These are phyloP conservation scores for Matsumyia berberina DNA, from an alignment of 2,888 invertebrate genomes.

Conservation along the genomic window DNA sequence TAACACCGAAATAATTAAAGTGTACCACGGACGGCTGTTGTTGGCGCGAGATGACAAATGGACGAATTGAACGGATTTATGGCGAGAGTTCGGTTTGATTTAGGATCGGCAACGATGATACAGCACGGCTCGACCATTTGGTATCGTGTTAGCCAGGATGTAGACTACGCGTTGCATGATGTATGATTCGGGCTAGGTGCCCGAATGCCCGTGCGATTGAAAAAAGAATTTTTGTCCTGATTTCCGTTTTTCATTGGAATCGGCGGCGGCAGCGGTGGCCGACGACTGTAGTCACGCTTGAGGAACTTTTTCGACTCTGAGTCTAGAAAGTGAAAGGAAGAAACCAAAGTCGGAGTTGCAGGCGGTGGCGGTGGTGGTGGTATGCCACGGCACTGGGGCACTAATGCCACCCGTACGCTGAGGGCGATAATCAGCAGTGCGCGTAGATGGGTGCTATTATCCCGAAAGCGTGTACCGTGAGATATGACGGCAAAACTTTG, in stretches of 20 bases:
- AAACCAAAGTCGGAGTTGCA: conserved; percentile 37
- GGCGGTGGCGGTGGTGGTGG: conserved; percentile 9
- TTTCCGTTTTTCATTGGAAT: conserved; percentile 29
- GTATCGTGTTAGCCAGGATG: background rate
- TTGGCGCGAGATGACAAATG: conserved; percentile 69
- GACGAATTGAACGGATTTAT: conserved; percentile 75
- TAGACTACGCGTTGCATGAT: background rate
- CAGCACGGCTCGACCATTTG: background rate
- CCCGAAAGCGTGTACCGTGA: conserved; percentile 61
- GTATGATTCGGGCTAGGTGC: background rate
- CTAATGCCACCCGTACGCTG: conserved; percentile 41
- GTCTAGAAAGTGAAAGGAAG: conserved; percentile 73
- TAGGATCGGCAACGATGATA: conserved; percentile 35
- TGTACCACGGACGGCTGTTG: conserved; percentile 57
- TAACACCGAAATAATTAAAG: conserved; percentile 75
- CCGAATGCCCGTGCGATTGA: background rate
- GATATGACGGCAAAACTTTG: conserved; percentile 62
- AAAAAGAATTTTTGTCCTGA: conserved; percentile 32
- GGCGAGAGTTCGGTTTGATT: conserved; percentile 57
- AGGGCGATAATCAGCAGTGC: conserved; percentile 69
- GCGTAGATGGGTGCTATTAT: conserved; percentile 68
- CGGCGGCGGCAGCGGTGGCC: too few relatives aligned
- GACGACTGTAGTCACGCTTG: conserved; percentile 58
- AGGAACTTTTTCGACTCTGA: conserved; percentile 34
- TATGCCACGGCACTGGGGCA: conserved; percentile 7